Evolutionary conservation across 2,113 vertebrate genomes (phyloP).

Genomic region (Chauna torquata): DNA sequence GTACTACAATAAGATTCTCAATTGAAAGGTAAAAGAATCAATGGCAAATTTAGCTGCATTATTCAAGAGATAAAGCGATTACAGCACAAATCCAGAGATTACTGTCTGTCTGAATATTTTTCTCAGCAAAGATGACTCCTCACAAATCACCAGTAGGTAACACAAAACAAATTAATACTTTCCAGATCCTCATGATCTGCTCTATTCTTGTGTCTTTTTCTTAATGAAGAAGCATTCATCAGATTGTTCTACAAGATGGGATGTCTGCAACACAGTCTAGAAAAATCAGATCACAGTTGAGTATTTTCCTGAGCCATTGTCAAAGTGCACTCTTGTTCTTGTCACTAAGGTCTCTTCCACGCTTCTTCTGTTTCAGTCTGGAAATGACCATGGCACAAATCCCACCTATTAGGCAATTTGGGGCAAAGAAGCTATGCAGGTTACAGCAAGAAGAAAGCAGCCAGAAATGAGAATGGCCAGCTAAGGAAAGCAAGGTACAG

Average conservation of each 20-base stretch:
- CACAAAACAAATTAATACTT: neutral
- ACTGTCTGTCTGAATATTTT: neutral
- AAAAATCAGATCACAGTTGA: neutral
- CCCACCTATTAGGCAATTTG: neutral
- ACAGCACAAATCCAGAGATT: neutral
- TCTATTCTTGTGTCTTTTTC: neutral
- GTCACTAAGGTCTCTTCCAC: neutral
- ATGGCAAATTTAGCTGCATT: neutral
- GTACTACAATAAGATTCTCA: neutral
- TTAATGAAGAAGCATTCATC: neutral
- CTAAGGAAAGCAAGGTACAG: constrained; percentile 18
- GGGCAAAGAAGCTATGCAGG: neutral
- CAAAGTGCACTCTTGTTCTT: neutral
- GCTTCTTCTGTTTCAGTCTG: neutral
- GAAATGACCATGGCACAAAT: neutral
- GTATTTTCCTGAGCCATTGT: neutral
- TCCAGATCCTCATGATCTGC: neutral
- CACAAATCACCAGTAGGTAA: neutral
- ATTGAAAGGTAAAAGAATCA: neutral
- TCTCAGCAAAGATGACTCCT: neutral
- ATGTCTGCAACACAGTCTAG: neutral
- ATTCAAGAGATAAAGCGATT: neutral
- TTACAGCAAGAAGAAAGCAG: neutral
- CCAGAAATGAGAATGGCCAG: neutral
- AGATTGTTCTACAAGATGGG: neutral